These are phyloP conservation scores for Paratilapia polleni DNA, from an alignment of 2,113 vertebrate species.

Conservation along the genomic window DNA sequence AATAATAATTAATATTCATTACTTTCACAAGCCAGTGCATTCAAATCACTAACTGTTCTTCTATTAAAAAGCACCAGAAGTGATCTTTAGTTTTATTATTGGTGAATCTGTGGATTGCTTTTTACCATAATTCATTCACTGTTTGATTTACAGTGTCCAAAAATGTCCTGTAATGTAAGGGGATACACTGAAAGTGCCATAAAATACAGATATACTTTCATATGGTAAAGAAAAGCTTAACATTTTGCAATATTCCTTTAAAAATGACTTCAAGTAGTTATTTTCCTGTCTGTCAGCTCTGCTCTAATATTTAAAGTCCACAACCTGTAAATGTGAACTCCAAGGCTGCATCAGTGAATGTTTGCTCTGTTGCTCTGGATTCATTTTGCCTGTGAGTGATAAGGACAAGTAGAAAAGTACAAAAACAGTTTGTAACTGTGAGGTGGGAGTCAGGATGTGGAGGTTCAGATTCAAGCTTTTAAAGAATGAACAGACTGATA, in stretches of 20 bases:
- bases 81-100: neutral
- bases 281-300: neutral
- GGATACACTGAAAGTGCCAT: neutral
- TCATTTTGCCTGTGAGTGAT: neutral
- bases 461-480: neutral
- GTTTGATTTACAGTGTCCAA: neutral
- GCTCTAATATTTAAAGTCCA: neutral
- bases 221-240: neutral
- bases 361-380: neutral
- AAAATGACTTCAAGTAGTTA: neutral
- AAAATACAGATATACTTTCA: neutral
- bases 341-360: neutral
- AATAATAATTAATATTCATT: too few species aligned
- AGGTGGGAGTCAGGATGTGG: neutral
- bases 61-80: neutral
- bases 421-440: neutral
- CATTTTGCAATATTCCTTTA: neutral
- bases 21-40: too few species aligned
- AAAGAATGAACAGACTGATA: too few species aligned
- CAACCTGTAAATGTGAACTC: neutral
- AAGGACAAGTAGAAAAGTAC: accelerated
- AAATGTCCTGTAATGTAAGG: neutral
- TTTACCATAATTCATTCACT: neutral
- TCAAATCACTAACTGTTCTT: neutral
- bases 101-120: neutral